Evolutionary conservation across 2,113 vertebrate genomes (phyloP), one percentile per base, ranked within the genome.

Genomic region (Gobio gobio): DNA sequence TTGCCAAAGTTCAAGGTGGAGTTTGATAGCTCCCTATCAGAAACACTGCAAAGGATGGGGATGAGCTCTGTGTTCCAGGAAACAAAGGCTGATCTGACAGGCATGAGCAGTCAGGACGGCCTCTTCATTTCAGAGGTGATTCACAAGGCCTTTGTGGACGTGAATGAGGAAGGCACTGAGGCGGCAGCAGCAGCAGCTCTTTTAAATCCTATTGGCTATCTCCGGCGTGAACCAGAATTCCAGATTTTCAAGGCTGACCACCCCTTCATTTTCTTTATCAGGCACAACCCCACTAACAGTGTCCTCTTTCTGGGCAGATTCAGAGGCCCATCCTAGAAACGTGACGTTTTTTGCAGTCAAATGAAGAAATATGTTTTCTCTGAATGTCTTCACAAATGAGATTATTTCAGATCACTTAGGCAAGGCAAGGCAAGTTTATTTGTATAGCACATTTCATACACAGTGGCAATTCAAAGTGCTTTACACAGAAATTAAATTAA

Each of bases 121-220:
- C 95, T 99, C 83, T 97, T 92, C 80, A 88, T 99, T 79, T 98
- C 97, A 0, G 90, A 95, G 33, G 90, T 98, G 84, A 90, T 94
- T 51, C 97, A 99, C 91, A 97, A 97, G 90, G 94, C 96, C 80
- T 98, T 97, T 33, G 94, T 96, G 36, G 97, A 99, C 76, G 96
- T 99, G 87, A 99, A 97, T 0, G 98, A 99, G 91, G 97, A 98
- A 85, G 98, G 97, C 22, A 98, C 96, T 0, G 97, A 98, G 90
- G 98, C 98, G 0, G 96, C 97, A 0, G 97, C 96, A 0, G 97
- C 96, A 86, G 98, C 97, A 0, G 97, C 92, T 90, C 93, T 99
- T 29, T 1, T 29, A 29, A 0, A 94, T 83, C 22, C 29, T 29
- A 29, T 29, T 29, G 29, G 29, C 29, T 29, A 29, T 29, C 29